A percentile compares a stretch with the other conserved stretches of the same genome.
Conservation (phyloP, 30 jellyfish, hydroid and myxozoan species). For the Cassiopea xamachana region DNA sequence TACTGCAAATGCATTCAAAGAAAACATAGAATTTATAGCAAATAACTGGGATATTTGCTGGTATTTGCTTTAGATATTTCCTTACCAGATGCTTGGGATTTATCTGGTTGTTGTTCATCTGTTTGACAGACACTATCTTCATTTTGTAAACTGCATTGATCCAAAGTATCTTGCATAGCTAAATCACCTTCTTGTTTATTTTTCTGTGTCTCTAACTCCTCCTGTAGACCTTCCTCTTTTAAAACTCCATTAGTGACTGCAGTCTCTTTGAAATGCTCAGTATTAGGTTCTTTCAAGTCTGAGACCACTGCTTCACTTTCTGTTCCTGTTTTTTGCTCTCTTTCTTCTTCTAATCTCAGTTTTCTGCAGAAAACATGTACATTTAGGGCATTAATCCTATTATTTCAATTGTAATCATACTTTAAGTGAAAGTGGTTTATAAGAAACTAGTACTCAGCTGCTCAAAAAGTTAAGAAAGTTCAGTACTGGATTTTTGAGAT, state of each 20-base stretch:
- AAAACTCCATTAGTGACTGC: not conserved
- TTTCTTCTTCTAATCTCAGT: constrained; percentile 25
- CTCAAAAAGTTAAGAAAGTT: too few species aligned
- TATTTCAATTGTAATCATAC: too few species aligned
- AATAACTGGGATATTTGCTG: too few species aligned
- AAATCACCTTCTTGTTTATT: not conserved
- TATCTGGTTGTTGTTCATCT: not conserved
- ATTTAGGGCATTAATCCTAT: too few species aligned
- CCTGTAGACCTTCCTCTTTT: not conserved
- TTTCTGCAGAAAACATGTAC: constrained; percentile 8
- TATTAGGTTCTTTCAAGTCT: not conserved
- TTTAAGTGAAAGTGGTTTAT: too few species aligned
- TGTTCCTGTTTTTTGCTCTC: not conserved
- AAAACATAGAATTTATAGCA: too few species aligned
- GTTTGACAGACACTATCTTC: not conserved
- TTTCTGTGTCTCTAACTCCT: not conserved
- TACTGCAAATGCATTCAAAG: too few species aligned
- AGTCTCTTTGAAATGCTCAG: not conserved
- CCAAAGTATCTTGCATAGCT: not conserved
- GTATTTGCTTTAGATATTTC: not conserved
- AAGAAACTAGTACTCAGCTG: too few species aligned
- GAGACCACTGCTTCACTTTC: not conserved
- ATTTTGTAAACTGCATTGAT: not conserved
- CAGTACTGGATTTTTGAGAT: too few species aligned
- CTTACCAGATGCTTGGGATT: not conserved